A percentile compares a stretch with the other conserved stretches of the same genome.
phyloP scores from a whole-genome alignment of 2,113 vertebrate genomes.

The Bujurquina vittata region DNA sequence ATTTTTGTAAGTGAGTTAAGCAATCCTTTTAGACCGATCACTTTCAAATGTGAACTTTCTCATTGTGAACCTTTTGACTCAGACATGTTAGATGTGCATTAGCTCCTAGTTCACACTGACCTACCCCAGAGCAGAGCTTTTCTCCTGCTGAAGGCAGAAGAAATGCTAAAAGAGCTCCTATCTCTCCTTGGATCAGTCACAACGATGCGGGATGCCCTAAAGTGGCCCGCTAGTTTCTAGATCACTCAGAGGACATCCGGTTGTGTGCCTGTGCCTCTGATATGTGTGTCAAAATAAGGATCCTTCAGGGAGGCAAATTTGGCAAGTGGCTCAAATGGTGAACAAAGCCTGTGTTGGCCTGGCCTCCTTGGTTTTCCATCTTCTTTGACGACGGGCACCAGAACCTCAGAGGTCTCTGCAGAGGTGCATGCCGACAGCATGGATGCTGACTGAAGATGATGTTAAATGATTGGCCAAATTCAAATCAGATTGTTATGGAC shows the following conservation, averaged over 20 bases:
- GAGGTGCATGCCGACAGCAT: too few species aligned
- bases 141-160: accelerated
- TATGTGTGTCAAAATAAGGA: not conserved
- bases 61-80: not conserved
- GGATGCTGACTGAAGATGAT: not conserved
- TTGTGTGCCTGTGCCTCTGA: not conserved
- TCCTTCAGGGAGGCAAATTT: not conserved
- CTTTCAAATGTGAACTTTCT: not conserved
- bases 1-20: not conserved
- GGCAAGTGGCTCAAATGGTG: accelerated
- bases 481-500: not conserved
- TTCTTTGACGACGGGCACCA: too few species aligned
- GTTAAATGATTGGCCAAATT: not conserved
- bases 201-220: accelerated
- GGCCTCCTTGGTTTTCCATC: too few species aligned
- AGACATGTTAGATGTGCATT: not conserved
- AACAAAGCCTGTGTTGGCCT: too few species aligned
- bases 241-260: not conserved
- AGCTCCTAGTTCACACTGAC: accelerated
- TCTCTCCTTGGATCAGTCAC: not conserved
- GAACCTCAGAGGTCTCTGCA: too few species aligned
- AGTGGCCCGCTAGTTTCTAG: not conserved
- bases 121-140: not conserved
- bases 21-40: not conserved
- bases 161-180: not conserved